Conservation (phyloP, 2,888 invertebrate genomes). For the Melanophora roralis region DNA sequence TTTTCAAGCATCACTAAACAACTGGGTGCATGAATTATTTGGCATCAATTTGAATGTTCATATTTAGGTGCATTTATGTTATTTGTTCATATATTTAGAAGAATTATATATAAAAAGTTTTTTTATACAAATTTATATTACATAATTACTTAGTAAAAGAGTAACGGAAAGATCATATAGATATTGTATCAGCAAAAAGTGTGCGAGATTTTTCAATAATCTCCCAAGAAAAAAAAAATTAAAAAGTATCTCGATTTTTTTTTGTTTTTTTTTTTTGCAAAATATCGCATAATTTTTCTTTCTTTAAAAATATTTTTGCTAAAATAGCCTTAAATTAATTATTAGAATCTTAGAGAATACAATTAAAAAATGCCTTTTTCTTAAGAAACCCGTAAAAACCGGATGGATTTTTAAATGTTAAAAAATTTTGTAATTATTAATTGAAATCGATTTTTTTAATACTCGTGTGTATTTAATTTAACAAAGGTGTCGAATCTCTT, state of each 20-base stretch:
- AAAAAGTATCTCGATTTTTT: too few relatives aligned
- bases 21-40: constrained; percentile 60
- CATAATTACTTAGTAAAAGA: too few relatives aligned
- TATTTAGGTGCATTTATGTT: constrained; percentile 36
- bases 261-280: not conserved
- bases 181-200: too few relatives aligned
- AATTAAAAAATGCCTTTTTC: not conserved
- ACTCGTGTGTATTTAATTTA: constrained; percentile 32
- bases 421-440: not conserved
- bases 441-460: constrained; percentile 19
- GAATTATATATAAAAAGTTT: not conserved
- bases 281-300: not conserved
- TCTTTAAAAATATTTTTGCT: too few relatives aligned
- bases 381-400: not conserved
- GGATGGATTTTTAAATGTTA: not conserved
- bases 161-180: too few relatives aligned
- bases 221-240: too few relatives aligned
- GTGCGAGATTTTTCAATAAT: too few relatives aligned
- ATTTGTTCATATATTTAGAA: constrained; percentile 24
- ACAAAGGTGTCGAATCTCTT: constrained; percentile 44
- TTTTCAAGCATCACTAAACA: constrained; percentile 57
- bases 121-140: too few relatives aligned
- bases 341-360: too few relatives aligned
- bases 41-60: constrained; percentile 48
- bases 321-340: too few relatives aligned